Evolutionary conservation across 2,888 invertebrate genomes (phyloP).

Genomic region (Drosophila buzzatii): DNA sequence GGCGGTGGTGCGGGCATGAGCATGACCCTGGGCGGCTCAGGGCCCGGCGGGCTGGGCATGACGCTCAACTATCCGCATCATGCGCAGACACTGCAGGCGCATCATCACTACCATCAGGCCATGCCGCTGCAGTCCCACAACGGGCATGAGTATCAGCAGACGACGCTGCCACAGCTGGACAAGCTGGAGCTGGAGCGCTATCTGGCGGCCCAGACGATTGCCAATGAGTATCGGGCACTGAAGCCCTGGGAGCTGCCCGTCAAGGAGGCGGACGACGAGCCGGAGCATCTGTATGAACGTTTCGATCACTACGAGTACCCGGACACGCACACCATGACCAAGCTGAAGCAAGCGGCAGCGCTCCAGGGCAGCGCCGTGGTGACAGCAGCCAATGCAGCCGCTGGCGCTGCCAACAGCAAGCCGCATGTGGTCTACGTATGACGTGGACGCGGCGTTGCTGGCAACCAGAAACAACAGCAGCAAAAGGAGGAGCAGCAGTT

Average conservation of each 20-base stretch:
- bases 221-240: slow-evolving; percentile 85
- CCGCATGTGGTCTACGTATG: slow-evolving; percentile 85
- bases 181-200: slow-evolving; percentile 85
- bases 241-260: slow-evolving; percentile 85
- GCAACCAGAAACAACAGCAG: slow-evolving; percentile 26
- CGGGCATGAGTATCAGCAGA: slow-evolving; percentile 75
- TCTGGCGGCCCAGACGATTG: slow-evolving; percentile 84
- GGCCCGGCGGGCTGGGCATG: slow-evolving; percentile 54
- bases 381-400: slow-evolving; percentile 20
- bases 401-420: slow-evolving; percentile 52
- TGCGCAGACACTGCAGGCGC: slow-evolving; percentile 77
- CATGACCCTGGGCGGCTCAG: slow-evolving; percentile 61
- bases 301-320: slow-evolving; percentile 85
- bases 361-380: slow-evolving; percentile 32
- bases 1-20: slow-evolving; percentile 72
- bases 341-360: slow-evolving; percentile 72
- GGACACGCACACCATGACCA: slow-evolving; percentile 85
- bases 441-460: slow-evolving; percentile 82
- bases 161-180: slow-evolving; percentile 82
- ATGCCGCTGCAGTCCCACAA: slow-evolving; percentile 70
- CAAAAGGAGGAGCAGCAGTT: slow-evolving; percentile 20
- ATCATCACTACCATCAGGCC: slow-evolving; percentile 81
- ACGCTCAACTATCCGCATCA: slow-evolving; percentile 78
- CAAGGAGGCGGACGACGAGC: slow-evolving; percentile 84
- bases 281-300: slow-evolving; percentile 85